Percentiles rank a stretch among this genome's conserved stretches.
These are phyloP conservation scores for Heteronetta atricapilla DNA, from an alignment of 2,113 vertebrate species.

Conservation along the genomic window DNA sequence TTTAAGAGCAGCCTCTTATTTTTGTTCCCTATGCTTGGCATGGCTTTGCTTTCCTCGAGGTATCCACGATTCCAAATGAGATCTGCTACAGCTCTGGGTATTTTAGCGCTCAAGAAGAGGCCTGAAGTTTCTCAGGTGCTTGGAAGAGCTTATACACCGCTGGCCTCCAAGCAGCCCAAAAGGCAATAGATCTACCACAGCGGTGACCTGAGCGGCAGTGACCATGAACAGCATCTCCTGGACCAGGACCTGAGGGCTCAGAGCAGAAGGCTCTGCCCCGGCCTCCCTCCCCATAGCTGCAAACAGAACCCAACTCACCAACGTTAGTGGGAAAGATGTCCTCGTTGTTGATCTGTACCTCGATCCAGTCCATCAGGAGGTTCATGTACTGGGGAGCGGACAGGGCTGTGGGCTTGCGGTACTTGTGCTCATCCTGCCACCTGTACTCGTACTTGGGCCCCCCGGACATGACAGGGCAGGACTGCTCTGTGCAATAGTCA, in stretches of 20 bases:
- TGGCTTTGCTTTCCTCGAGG: neutral
- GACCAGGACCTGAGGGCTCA: accelerated
- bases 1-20: neutral
- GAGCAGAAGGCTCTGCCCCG: too few species aligned
- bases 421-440: slow-evolving; percentile 94
- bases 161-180: neutral
- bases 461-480: slow-evolving; percentile 93
- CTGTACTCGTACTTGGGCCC: slow-evolving; percentile 96
- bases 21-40: neutral
- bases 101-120: neutral
- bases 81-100: neutral
- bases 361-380: slow-evolving; percentile 98
- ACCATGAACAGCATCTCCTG: neutral
- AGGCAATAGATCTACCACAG: neutral
- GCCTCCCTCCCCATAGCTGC: neutral
- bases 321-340: slow-evolving; percentile 94
- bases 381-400: slow-evolving; percentile 95
- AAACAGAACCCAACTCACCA: slow-evolving; percentile 76
- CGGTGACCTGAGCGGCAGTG: neutral
- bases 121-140: neutral
- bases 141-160: neutral
- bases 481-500: slow-evolving; percentile 91
- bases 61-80: accelerated
- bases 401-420: slow-evolving; percentile 90
- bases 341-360: slow-evolving; percentile 97